These are phyloP conservation scores for Alectoris magna DNA, from an alignment of 2,797 vertebrate genomes.

Conservation along the genomic window DNA sequence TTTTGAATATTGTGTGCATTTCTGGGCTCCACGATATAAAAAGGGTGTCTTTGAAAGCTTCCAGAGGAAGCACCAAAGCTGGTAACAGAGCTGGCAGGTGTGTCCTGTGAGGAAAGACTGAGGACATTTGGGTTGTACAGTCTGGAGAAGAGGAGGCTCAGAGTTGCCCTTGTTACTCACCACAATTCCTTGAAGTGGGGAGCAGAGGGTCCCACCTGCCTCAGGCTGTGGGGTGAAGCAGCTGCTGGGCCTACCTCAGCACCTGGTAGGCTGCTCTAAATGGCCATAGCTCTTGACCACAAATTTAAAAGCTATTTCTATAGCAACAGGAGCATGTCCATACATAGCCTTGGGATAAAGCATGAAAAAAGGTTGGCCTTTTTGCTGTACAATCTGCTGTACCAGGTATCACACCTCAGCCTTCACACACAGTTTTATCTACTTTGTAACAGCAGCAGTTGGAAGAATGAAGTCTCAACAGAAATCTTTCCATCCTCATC, in stretches of 20 bases:
- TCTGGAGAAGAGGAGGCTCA: not conserved
- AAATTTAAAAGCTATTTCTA: not conserved
- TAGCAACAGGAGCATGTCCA: not conserved
- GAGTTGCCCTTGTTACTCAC: not conserved
- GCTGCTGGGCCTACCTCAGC: not conserved
- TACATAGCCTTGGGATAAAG: not conserved
- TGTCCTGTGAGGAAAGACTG: not conserved
- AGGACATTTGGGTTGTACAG: not conserved
- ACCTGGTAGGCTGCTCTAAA: not conserved
- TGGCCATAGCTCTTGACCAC: not conserved
- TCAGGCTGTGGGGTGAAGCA: rapidly evolving
- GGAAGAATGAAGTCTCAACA: not conserved
- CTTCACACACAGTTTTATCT: not conserved
- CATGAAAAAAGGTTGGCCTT: not conserved
- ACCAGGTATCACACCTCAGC: not conserved
- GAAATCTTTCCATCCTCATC: rapidly evolving
- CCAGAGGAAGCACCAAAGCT: not conserved
- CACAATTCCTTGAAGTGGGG: not conserved
- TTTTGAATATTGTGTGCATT: not conserved
- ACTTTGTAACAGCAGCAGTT: not conserved
- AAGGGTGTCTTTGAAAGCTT: not conserved
- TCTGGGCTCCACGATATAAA: not conserved
- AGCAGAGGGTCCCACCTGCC: not conserved
- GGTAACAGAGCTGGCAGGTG: not conserved
- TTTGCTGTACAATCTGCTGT: not conserved